Percentiles rank a stretch among this genome's conserved stretches.
These are phyloP conservation scores for Colaptes auratus DNA, from an alignment of 2,113 vertebrate genomes.

Conservation along the genomic window DNA sequence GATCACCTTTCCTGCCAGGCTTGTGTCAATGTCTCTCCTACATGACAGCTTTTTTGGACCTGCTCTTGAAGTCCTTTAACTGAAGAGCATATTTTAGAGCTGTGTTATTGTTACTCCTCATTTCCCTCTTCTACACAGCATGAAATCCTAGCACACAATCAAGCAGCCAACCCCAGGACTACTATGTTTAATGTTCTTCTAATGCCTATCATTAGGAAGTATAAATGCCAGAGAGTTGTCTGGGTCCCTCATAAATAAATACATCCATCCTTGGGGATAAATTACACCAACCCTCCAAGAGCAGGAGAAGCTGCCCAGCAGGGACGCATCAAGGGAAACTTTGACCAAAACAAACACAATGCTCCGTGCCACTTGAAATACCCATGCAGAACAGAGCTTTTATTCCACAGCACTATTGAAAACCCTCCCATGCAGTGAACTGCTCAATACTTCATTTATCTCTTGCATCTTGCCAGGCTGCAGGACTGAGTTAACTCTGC, in stretches of 20 bases:
- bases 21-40: background rate
- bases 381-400: background rate
- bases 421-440: constrained; percentile 24
- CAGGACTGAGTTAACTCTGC: constrained; percentile 45
- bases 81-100: background rate
- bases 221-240: constrained; percentile 14
- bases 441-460: constrained; percentile 35
- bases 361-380: background rate
- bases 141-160: constrained; percentile 11
- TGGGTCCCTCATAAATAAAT: constrained; percentile 10
- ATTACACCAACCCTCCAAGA: background rate
- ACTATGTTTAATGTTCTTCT: constrained; percentile 11
- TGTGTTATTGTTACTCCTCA: constrained; percentile 18
- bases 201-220: constrained; percentile 25
- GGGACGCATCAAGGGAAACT: background rate
- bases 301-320: background rate
- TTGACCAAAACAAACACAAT: background rate
- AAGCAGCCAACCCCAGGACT: constrained; percentile 33
- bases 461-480: background rate
- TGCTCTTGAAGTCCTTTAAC: background rate
- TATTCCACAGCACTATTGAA: background rate
- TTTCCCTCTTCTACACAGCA: background rate
- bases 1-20: background rate
- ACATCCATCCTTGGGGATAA: background rate
- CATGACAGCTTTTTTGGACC: background rate